A percentile compares a stretch with the other conserved stretches of the same genome.
Conservation (phyloP, 2,113 vertebrate genomes). For the Bubo bubo region DNA sequence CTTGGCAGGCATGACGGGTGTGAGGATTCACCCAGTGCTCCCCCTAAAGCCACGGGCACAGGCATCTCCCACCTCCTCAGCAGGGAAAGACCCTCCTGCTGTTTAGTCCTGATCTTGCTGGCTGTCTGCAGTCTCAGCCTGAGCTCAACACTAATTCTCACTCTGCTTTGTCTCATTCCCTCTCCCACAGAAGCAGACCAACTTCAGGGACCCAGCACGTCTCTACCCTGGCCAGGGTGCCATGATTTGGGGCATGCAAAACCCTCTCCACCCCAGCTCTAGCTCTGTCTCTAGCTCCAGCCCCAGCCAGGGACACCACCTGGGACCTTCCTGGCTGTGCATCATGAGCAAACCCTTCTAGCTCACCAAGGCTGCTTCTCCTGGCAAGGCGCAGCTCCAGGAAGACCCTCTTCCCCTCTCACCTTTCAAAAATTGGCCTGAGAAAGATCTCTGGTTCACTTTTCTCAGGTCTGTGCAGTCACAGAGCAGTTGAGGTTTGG, state of each 20-base stretch:
- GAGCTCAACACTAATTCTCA: neutral
- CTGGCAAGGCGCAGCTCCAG: neutral
- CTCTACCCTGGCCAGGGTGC: neutral
- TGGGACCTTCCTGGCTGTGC: neutral
- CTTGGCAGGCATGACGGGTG: rapidly evolving
- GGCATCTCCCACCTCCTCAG: neutral
- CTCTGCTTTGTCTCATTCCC: neutral
- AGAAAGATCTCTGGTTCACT: neutral
- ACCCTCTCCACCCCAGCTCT: neutral
- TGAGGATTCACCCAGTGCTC: neutral
- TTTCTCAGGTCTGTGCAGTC: neutral
- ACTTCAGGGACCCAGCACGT: neutral
- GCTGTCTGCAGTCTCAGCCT: neutral
- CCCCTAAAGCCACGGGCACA: rapidly evolving
- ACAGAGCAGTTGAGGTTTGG: neutral
- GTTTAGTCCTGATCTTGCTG: neutral
- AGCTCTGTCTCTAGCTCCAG: neutral
- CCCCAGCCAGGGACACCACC: neutral
- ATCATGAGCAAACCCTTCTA: neutral
- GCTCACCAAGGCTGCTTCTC: neutral
- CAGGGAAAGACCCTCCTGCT: neutral
- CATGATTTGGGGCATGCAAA: neutral
- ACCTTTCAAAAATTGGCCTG: neutral
- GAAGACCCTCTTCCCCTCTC: neutral
- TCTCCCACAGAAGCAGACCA: neutral